These are phyloP conservation scores for Athripsodes cinereus DNA, from an alignment of 2,888 invertebrate species.

Conservation along the genomic window DNA sequence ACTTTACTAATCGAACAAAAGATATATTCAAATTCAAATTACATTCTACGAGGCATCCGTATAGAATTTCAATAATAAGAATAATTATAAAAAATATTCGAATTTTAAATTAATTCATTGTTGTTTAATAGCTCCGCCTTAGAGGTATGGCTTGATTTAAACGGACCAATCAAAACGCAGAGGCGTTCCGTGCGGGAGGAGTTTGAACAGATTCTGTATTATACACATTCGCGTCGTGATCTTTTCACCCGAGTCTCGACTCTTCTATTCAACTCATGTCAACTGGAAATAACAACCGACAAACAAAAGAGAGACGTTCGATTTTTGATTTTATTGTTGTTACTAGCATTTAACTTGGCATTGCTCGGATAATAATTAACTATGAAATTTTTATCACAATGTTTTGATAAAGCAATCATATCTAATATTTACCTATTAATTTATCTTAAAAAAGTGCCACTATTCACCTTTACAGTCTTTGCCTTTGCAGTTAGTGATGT, in stretches of 20 bases:
- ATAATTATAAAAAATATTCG: too few species aligned
- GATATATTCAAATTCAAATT: background rate
- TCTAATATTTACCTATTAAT: too few species aligned
- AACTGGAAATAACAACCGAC: background rate
- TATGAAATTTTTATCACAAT: too few species aligned
- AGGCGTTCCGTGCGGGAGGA: background rate
- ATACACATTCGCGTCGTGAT: slow-evolving; percentile 9
- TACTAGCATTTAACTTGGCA: too few species aligned
- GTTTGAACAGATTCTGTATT: background rate
- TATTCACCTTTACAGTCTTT: too few species aligned
- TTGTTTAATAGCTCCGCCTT: background rate
- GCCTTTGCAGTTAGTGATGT: too few species aligned
- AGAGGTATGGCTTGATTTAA: background rate
- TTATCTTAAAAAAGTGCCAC: too few species aligned
- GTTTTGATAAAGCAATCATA: too few species aligned
- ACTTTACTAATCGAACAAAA: too few species aligned
- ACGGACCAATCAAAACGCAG: background rate
- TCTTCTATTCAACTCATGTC: background rate
- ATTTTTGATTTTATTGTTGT: background rate
- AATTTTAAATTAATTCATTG: background rate
- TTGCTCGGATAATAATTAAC: too few species aligned
- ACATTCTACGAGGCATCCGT: background rate
- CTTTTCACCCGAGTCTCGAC: background rate
- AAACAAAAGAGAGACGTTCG: background rate
- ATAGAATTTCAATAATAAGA: too few species aligned